Evolutionary conservation across 2,113 vertebrate species (phyloP).

Genomic region (Telmatochromis sp.): DNA sequence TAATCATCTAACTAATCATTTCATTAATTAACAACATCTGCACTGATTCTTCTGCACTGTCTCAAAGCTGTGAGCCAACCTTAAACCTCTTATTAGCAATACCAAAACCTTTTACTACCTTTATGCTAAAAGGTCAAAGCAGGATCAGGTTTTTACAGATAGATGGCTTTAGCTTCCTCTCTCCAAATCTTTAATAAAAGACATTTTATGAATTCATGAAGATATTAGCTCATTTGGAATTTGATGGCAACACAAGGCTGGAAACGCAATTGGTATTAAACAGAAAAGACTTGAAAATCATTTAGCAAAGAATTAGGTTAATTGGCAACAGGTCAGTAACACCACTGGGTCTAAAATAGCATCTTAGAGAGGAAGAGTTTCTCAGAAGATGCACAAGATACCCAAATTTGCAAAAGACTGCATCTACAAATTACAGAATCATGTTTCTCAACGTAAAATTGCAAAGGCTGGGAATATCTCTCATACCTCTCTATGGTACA

Average conservation of each 20-base stretch:
- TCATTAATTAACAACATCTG: not conserved
- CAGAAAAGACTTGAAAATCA: not conserved
- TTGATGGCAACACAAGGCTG: not conserved
- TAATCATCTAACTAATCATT: not conserved
- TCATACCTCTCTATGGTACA: accelerated
- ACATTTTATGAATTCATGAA: not conserved
- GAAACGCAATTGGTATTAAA: not conserved
- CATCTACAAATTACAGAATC: not conserved
- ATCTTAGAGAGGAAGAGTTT: not conserved
- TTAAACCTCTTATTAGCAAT: not conserved
- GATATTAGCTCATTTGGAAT: not conserved
- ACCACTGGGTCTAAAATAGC: not conserved
- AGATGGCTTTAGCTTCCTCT: not conserved
- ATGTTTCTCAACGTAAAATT: not conserved
- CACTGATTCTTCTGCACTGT: not conserved
- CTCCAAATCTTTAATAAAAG: not conserved
- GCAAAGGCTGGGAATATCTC: not conserved
- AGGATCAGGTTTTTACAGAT: not conserved
- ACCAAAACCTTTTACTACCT: not conserved
- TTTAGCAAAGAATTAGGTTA: not conserved
- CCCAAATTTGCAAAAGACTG: not conserved
- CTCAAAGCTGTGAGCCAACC: not conserved
- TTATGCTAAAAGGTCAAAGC: not conserved
- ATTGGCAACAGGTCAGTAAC: not conserved
- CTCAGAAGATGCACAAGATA: not conserved